Percentiles rank a stretch among this genome's conserved stretches.
These are phyloP conservation scores for Salticus scenicus DNA, from an alignment of 2,888 invertebrate genomes.

Conservation along the genomic window DNA sequence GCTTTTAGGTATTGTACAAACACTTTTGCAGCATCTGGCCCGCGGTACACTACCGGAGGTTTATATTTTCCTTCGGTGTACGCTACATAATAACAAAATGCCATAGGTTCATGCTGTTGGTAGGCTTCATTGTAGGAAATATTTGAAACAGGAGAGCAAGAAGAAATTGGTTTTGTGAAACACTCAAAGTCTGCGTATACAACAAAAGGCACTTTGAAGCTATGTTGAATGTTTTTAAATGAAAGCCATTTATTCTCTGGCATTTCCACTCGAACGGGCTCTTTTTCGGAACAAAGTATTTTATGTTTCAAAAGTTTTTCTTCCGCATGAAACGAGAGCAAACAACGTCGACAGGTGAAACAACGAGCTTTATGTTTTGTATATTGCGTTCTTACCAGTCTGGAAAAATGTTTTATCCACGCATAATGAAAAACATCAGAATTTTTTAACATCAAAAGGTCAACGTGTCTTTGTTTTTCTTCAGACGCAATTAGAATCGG, in stretches of 20 bases:
- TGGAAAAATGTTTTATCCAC: not conserved
- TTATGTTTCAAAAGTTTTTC: not conserved
- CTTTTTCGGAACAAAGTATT: not conserved
- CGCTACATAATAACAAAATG: too few species aligned
- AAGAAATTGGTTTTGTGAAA: not conserved
- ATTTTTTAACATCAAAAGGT: too few species aligned
- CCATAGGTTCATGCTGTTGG: too few species aligned
- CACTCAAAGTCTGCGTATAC: not conserved
- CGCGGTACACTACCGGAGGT: constrained; percentile 1
- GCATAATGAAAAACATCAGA: not conserved
- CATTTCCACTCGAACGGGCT: not conserved
- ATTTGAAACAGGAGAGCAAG: not conserved
- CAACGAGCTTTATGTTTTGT: not conserved
- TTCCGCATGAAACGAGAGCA: not conserved
- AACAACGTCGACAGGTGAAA: not conserved
- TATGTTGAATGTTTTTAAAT: not conserved
- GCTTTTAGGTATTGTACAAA: too few species aligned
- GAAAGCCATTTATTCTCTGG: not conserved
- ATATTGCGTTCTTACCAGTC: not conserved
- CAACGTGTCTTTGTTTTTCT: too few species aligned
- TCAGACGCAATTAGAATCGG: too few species aligned
- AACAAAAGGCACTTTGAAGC: not conserved
- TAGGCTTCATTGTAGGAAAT: not conserved
- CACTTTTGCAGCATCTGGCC: too few species aligned
- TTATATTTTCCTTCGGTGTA: not conserved